phyloP scores from a whole-genome alignment of 2,113 vertebrate species.

The Elephas maximus region DNA sequence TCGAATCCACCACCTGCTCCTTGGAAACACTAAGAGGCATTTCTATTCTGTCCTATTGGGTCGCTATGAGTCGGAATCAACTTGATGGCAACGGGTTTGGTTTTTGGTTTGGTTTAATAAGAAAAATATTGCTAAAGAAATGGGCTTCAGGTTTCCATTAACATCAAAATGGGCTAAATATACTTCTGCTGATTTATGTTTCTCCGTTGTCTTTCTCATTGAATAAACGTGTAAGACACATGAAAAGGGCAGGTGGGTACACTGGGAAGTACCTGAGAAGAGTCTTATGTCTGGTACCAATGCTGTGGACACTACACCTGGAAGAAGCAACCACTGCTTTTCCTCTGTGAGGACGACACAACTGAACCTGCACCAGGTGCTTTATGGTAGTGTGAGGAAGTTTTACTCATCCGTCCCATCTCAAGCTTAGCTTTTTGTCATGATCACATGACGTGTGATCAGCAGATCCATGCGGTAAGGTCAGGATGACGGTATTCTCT shows the following conservation, averaged over 20 bases:
- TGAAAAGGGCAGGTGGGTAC: background rate
- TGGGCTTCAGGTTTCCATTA: background rate
- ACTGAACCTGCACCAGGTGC: background rate
- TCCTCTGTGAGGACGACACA: background rate
- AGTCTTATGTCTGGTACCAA: background rate
- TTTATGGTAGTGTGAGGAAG: background rate
- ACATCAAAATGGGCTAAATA: background rate
- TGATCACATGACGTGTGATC: background rate
- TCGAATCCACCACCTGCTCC: too few species aligned
- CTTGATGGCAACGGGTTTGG: too few species aligned
- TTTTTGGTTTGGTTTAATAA: background rate
- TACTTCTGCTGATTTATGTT: background rate
- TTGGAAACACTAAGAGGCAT: too few species aligned
- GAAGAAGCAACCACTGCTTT: background rate
- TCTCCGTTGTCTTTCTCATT: background rate
- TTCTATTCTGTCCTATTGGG: too few species aligned
- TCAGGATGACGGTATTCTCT: background rate
- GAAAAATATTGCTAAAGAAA: background rate
- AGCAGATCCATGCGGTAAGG: background rate
- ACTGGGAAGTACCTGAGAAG: background rate
- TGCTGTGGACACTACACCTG: accelerated
- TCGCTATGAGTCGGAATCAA: too few species aligned
- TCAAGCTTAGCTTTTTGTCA: background rate
- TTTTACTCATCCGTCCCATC: background rate
- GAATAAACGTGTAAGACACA: background rate